Evolutionary conservation across 2,113 vertebrate genomes (phyloP), one percentile per base, ranked within the genome.

Genomic region (Suricata suricatta): DNA sequence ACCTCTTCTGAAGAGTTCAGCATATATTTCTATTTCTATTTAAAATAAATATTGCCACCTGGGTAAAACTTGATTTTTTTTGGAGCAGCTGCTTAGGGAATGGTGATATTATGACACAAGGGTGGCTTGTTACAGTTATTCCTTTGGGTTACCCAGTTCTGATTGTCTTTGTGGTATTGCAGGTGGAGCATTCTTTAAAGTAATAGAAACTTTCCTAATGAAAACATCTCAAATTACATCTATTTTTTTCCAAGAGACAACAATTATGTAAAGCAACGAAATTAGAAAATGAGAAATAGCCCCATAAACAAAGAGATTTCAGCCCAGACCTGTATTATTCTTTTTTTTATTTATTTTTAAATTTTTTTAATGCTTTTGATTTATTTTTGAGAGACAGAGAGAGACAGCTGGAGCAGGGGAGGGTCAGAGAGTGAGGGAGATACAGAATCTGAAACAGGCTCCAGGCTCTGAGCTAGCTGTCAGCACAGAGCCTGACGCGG

Each of bases 1-100:
- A 97, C 52, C 50, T 88, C 96, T 96, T 93, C 90, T 94, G 93
- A 97, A 89, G 77, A 96, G 31, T 97, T 98, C 94, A 97, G 93
- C 52, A 93, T 44, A 89, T 87, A 95, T 91, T 96, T 95, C 76
- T 79, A 72, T 94, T 84, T 93, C 77, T 88, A 83, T 66, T 97
- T 94, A 87, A 97, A 97, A 90, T 94, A 96, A 97, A 90, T 94
- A 95, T 31, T 50, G 29, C n/a, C 41, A 54, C 82, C 50, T 97
- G 90, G 86, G 90, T 95, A 76, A 87, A 71, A 92, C 21, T 93
- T 68, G 10, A 64, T 83, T 71, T 71, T 87, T 76, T 97, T 96
- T 94, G 23, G 41, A 85, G 60, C 38, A 87, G 3, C 25, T 96
- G 11, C 54, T 95, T 63, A 35, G 83, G 69, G 66, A 97, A 92